Base-by-base conservation (phyloP, 2,888 invertebrate genomes). In the Eustalomyia histrio region DNA sequence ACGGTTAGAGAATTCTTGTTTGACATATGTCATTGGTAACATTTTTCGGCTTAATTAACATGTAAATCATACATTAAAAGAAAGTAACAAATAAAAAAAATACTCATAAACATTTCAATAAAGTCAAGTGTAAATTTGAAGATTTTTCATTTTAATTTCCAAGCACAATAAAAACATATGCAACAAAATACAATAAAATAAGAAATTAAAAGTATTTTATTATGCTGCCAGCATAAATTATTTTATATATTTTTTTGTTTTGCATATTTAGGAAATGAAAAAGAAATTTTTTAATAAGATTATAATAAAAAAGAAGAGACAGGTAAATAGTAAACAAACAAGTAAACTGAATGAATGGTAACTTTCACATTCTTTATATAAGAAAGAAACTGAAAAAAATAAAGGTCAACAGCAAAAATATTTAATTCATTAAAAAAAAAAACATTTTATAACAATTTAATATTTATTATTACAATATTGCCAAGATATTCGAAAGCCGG, bases 311-410 rank as follows among this genome's bases (percentile, higher is more conserved):
- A 43, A 35, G n/a, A 50, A 50, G 53, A 53, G 16, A 14, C 39
- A 60, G 52, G 21, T 18, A 21, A 71, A 64, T 63, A 58, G 35
- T 58, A 71, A 52, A 65, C 64, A 58, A 58, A 65, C 64, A 58
- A 58, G 29, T 29, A 29, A 29, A 63, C 58, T 58, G 33, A 47
- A 7, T 64, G 33, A 68, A 68, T 64, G 43, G 58, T 76, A 80
- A 80, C 80, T 80, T 80, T 80, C 80, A 80, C 80, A 80, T 80
- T 80, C 80, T 80, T 82, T 72, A 47, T 65, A 17, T 43, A 35
- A 21, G 39, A 47, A 55, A 9, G 58, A 60, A 24, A 63, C 17
- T 52, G 43, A 43, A 43, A 57, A n/a, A 67, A 80, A 73, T 74
- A 81, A 76, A 78, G 78, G 74, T 78, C 73, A 81, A 17, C 61